phyloP scores from a whole-genome alignment of 1,140 invertebrate genomes.

The Homalodisca vitripennis region DNA sequence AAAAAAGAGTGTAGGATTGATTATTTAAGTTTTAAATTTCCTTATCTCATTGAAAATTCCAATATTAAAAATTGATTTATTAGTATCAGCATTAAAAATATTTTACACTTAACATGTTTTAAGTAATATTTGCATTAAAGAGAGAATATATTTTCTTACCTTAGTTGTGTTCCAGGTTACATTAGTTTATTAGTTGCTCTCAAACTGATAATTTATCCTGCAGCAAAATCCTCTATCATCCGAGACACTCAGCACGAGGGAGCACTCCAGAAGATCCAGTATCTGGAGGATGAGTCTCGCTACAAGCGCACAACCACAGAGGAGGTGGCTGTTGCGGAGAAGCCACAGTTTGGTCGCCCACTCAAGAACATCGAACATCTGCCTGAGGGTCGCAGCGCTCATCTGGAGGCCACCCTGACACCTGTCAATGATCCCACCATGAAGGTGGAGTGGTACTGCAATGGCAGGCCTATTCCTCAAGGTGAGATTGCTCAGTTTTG shows the following conservation, averaged over 20 bases:
- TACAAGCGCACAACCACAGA: slow-evolving; percentile 69
- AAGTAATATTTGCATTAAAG: no score
- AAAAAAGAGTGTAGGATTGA: no score
- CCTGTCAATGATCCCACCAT: slow-evolving; percentile 95
- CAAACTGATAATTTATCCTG: no score
- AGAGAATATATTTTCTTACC: no score
- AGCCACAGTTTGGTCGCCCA: slow-evolving; percentile 86
- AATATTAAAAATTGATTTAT: no score
- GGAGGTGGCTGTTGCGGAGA: slow-evolving; percentile 72
- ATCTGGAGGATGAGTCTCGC: slow-evolving; percentile 84
- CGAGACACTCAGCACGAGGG: slow-evolving; percentile 94
- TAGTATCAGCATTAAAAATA: no score
- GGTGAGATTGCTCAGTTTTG: slow-evolving; percentile 50
- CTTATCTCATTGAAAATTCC: no score
- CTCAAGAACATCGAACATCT: slow-evolving; percentile 80
- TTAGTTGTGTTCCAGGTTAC: no score
- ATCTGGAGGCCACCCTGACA: slow-evolving; percentile 92
- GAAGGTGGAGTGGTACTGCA: slow-evolving; percentile 94
- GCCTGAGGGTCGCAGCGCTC: slow-evolving; percentile 84
- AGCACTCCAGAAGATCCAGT: slow-evolving; percentile 87
- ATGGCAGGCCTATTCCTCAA: slow-evolving; percentile 85
- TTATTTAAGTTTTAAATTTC: no score
- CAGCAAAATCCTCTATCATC: slow-evolving; percentile 84
- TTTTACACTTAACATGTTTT: no score
- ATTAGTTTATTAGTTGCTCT: no score